Conservation (phyloP, 2,797 vertebrate species). For the Clarias fuscus region DNA sequence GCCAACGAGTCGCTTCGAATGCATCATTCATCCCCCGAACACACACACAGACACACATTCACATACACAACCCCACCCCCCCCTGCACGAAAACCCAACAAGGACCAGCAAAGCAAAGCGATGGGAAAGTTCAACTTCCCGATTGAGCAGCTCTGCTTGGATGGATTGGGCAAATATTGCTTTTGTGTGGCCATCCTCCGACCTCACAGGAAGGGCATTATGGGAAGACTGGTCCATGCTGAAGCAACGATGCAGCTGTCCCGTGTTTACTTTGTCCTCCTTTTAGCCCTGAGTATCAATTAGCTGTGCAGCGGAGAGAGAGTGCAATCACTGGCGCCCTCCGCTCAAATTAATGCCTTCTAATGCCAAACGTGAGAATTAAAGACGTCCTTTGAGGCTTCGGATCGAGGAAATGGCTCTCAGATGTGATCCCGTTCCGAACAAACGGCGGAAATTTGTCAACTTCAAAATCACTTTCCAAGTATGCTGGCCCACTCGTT, state of each 20-base stretch:
- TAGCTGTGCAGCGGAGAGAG: constrained; percentile 55
- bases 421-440: constrained; percentile 36
- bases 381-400: constrained; percentile 37
- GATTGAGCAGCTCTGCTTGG: constrained; percentile 72
- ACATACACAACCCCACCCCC: constrained; percentile 21
- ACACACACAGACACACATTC: background rate
- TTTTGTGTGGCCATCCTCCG: constrained; percentile 72
- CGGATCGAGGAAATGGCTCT: constrained; percentile 47
- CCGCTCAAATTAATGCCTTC: constrained; percentile 60
- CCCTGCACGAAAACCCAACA: constrained; percentile 44
- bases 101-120: constrained; percentile 53
- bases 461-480: background rate
- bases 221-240: constrained; percentile 60
- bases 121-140: constrained; percentile 77
- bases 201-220: constrained; percentile 69
- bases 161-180: constrained; percentile 81
- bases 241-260: constrained; percentile 68
- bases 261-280: constrained; percentile 65
- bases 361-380: constrained; percentile 53
- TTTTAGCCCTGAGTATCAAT: constrained; percentile 67
- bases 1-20: constrained; percentile 49
- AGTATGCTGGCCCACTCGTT: background rate
- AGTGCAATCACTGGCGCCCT: constrained; percentile 50
- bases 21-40: constrained; percentile 40
- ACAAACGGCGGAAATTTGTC: background rate